Percentiles rank a stretch among this genome's conserved stretches.
Evolutionary conservation across 2,888 invertebrate genomes (phyloP).

Genomic region (Hirtodrosophila confusa): DNA sequence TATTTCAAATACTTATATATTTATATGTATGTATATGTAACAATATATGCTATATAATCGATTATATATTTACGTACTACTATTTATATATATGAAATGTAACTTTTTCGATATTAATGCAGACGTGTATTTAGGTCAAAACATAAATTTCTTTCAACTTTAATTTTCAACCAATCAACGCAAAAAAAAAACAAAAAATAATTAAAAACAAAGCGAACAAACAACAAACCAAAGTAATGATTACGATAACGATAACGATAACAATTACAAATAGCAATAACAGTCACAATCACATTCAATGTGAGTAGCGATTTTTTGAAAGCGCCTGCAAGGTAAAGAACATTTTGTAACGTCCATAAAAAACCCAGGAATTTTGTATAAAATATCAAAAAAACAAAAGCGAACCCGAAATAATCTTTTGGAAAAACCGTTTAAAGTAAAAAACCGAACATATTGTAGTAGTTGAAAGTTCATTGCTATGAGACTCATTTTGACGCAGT

Average conservation of each 20-base stretch:
- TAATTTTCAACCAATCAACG: conserved; percentile 46
- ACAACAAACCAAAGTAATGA: conserved; percentile 69
- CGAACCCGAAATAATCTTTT: too few relatives aligned
- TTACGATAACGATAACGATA: conserved; percentile 35
- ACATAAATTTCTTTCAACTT: conserved; percentile 60
- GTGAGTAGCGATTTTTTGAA: conserved; percentile 29
- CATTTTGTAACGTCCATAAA: conserved; percentile 13
- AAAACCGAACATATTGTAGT: conserved; percentile 34
- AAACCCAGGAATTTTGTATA: conserved; percentile 32
- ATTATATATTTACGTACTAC: conserved; percentile 44
- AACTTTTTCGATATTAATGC: conserved; percentile 66
- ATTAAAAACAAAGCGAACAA: conserved; percentile 31
- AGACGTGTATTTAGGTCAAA: conserved; percentile 75
- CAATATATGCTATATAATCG: conserved; percentile 55
- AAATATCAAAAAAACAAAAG: conserved; percentile 11
- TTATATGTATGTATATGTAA: conserved; percentile 23
- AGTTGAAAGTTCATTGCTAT: conserved; percentile 58
- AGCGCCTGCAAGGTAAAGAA: conserved; percentile 47
- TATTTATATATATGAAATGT: conserved; percentile 54
- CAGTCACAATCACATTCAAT: conserved; percentile 7
- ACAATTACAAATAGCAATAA: conserved; percentile 26
- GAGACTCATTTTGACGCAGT: conserved; percentile 33
- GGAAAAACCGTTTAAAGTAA: not conserved
- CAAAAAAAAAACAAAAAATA: conserved; percentile 19
- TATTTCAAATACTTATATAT: conserved; percentile 23